Conservation (phyloP, 2,888 invertebrate species). For the Gisinianus flammeolus region DNA sequence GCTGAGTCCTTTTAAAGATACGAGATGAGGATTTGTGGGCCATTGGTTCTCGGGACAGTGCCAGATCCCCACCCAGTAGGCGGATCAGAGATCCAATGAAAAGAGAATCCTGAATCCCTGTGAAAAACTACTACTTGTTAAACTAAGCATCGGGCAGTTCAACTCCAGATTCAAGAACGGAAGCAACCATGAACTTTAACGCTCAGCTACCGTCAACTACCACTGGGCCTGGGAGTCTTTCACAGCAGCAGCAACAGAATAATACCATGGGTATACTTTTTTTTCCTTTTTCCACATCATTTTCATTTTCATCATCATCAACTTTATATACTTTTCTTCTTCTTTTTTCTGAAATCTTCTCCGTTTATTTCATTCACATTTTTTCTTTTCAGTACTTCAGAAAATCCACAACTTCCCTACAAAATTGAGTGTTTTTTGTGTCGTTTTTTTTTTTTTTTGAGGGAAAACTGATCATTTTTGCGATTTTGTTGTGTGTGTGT, state of each 20-base stretch:
- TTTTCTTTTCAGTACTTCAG: not conserved
- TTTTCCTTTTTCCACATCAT: not conserved
- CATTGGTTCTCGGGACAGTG: not conserved
- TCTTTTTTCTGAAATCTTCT: too few species aligned
- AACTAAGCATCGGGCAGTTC: slow-evolving; percentile 33
- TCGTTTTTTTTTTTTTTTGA: not conserved
- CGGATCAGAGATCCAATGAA: not conserved
- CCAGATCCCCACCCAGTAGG: not conserved
- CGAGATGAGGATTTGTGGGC: too few species aligned
- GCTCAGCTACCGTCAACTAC: slow-evolving; percentile 38
- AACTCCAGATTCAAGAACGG: slow-evolving; percentile 35
- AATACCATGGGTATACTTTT: not conserved
- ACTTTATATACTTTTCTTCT: too few species aligned
- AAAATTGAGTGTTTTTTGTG: not conserved
- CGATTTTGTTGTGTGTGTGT: too few species aligned
- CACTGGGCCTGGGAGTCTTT: slow-evolving; percentile 16
- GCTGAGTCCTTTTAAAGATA: too few species aligned
- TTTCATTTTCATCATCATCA: too few species aligned
- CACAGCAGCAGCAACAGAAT: slow-evolving; percentile 13
- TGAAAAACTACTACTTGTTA: slow-evolving; percentile 19
- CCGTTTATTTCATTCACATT: not conserved
- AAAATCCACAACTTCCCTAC: too few species aligned
- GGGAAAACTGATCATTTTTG: too few species aligned
- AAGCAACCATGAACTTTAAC: slow-evolving; percentile 41
- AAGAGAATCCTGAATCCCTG: not conserved